Evolutionary conservation across 2,888 invertebrate species (phyloP).

Genomic region (Patella depressa): DNA sequence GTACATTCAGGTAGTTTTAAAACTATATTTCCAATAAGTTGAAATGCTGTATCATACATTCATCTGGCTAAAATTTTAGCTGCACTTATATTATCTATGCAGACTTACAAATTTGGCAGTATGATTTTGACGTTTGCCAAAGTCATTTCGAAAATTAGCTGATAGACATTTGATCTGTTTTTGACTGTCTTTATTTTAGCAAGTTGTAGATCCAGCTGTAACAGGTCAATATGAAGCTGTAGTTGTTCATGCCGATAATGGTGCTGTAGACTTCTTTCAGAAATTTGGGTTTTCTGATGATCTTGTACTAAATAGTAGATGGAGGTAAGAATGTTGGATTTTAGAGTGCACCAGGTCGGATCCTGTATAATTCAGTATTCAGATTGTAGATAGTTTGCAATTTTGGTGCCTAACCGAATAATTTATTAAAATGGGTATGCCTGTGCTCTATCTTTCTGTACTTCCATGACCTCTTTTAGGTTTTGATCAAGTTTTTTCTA

Average conservation of each 20-base stretch:
- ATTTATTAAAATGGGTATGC: not conserved
- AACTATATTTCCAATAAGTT: constrained; percentile 7
- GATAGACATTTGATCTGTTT: no score
- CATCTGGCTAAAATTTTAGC: not conserved
- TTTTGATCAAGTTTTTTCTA: no score
- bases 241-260: constrained; percentile 71
- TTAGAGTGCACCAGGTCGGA: not conserved
- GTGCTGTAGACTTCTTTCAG: constrained; percentile 69
- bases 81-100: not conserved
- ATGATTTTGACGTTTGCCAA: not conserved
- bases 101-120: not conserved
- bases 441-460: no score
- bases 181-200: constrained; percentile 45
- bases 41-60: not conserved
- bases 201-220: constrained; percentile 67
- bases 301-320: constrained; percentile 69
- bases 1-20: constrained; percentile 23
- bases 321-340: constrained; percentile 56
- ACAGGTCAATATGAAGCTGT: constrained; percentile 71
- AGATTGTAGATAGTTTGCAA: not conserved
- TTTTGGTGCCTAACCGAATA: not conserved
- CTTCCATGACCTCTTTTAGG: no score
- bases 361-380: not conserved
- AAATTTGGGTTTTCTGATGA: constrained; percentile 71
- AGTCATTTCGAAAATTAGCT: no score